These are phyloP conservation scores for Drosophila hawaiiensis DNA, from an alignment of 2,888 invertebrate species.

Conservation along the genomic window DNA sequence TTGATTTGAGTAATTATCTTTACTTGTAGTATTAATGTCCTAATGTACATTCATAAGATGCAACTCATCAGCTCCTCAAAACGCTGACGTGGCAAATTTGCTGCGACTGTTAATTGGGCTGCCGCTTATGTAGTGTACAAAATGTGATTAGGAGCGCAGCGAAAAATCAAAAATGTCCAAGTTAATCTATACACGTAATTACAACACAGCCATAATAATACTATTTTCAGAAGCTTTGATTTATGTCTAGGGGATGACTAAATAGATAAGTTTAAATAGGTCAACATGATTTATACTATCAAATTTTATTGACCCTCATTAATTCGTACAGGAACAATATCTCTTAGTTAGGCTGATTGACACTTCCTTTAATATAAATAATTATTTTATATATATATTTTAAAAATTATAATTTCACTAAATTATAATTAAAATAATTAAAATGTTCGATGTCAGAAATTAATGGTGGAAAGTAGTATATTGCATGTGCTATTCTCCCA, in stretches of 20 bases:
- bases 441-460: neutral
- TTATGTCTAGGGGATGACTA: no score
- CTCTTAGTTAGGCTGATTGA: neutral
- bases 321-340: no score
- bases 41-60: neutral
- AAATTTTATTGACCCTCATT: no score
- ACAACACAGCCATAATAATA: no score
- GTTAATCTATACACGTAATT: neutral
- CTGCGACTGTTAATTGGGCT: neutral
- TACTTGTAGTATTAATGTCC: neutral
- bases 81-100: constrained; percentile 39
- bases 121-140: neutral
- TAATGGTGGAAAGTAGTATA: neutral
- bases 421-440: no score
- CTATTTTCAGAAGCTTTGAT: no score
- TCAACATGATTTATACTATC: no score
- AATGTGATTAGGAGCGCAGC: no score
- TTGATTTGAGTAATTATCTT: neutral
- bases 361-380: neutral
- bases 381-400: neutral
- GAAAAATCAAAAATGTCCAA: neutral
- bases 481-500: neutral
- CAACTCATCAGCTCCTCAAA: constrained; percentile 10
- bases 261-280: no score
- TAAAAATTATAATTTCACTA: no score